phyloP scores from a whole-genome alignment of 2,797 vertebrate genomes.

The Gambusia yucatana region DNA sequence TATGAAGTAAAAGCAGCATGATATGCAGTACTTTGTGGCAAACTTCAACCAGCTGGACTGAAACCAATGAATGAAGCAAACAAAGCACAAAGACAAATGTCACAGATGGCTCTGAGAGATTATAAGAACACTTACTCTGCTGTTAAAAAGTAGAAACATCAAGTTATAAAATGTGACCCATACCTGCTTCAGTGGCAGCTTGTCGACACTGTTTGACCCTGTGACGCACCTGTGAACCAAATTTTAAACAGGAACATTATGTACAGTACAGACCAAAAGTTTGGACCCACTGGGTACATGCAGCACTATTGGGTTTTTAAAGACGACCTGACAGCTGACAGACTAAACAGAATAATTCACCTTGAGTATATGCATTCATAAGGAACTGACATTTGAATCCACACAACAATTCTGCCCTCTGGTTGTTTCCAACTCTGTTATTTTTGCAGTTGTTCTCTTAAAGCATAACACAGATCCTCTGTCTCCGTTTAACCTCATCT shows the following conservation, averaged over 20 bases:
- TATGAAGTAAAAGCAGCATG: background rate
- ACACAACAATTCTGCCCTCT: background rate
- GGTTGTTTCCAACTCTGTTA: background rate
- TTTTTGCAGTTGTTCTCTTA: background rate
- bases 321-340: background rate
- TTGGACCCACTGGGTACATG: background rate
- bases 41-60: background rate
- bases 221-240: constrained; percentile 80
- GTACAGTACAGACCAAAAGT: too few species aligned
- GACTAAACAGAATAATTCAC: background rate
- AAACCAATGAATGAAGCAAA: background rate
- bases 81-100: background rate
- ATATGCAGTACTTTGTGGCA: background rate
- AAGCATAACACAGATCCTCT: background rate
- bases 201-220: constrained; percentile 88
- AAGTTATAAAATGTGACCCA: background rate
- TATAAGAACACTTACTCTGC: background rate
- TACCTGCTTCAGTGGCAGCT: constrained; percentile 87
- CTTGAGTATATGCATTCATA: background rate
- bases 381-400: background rate
- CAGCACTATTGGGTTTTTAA: background rate
- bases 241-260: constrained; percentile 16
- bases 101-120: background rate
- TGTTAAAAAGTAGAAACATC: background rate
- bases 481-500: background rate